Conservation (phyloP, 2,797 vertebrate species). For the Falco berigora region DNA sequence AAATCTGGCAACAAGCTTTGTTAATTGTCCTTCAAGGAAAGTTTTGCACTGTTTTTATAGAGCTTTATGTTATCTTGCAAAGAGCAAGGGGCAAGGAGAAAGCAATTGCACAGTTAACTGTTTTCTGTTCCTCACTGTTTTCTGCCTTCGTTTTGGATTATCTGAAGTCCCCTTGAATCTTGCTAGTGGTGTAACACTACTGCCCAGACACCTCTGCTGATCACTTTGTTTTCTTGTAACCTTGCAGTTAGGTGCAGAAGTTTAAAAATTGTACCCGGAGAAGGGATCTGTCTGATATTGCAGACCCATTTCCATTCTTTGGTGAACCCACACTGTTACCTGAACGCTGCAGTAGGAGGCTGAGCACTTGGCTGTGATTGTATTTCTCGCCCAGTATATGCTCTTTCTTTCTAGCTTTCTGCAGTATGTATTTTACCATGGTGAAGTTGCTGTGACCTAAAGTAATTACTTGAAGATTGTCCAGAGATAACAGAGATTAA, state of each 20-base stretch:
- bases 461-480: not conserved
- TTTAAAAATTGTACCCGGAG: not conserved
- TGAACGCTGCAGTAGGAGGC: not conserved
- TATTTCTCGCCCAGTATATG: not conserved
- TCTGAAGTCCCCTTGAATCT: not conserved
- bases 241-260: not conserved
- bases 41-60: not conserved
- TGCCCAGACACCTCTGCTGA: not conserved
- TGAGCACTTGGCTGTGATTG: not conserved
- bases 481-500: not conserved
- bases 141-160: not conserved
- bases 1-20: not conserved
- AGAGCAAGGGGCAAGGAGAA: not conserved
- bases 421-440: not conserved
- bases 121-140: not conserved
- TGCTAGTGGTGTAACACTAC: not conserved
- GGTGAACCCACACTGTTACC: not conserved
- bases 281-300: not conserved
- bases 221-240: fast-evolving
- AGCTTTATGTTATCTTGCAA: not conserved
- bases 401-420: not conserved
- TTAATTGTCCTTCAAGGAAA: not conserved
- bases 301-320: not conserved
- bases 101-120: not conserved
- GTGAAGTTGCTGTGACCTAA: not conserved